These are phyloP conservation scores for Troides oblongomaculatus DNA, from an alignment of 2,888 invertebrate genomes.

Conservation along the genomic window DNA sequence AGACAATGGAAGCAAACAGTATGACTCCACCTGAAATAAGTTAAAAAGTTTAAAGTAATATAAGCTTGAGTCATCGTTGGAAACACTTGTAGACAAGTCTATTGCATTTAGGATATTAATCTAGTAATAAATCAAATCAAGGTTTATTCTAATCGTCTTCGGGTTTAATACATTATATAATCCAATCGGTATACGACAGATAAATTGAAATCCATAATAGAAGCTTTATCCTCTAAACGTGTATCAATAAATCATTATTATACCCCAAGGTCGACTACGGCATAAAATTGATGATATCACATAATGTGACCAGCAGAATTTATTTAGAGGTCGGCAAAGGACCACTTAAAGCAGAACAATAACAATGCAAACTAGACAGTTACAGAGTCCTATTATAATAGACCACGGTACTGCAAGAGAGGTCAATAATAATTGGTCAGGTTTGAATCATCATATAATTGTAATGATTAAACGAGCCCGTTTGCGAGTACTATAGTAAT, in stretches of 20 bases:
- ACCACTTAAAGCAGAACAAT: constrained; percentile 39
- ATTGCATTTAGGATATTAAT: too few species aligned
- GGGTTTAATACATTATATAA: too few species aligned
- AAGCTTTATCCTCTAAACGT: background rate
- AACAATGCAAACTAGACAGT: constrained; percentile 25
- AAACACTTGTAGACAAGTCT: too few species aligned
- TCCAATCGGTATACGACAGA: too few species aligned
- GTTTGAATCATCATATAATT: constrained; percentile 50
- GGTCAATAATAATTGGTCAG: constrained; percentile 44
- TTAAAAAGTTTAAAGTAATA: too few species aligned
- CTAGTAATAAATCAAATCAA: too few species aligned
- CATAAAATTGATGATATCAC: constrained; percentile 58
- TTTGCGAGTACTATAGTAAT: constrained; percentile 11
- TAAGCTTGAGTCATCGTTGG: too few species aligned
- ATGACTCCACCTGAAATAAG: too few species aligned
- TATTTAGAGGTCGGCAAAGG: constrained; percentile 44
- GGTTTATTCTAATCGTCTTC: too few species aligned
- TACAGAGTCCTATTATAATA: constrained; percentile 27
- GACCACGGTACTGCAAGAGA: constrained; percentile 36
- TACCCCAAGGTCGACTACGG: constrained; percentile 60
- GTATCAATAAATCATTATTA: constrained; percentile 50
- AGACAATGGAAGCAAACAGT: too few species aligned
- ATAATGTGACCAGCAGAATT: constrained; percentile 41
- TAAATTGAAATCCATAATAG: too few species aligned
- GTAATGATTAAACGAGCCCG: constrained; percentile 41